A percentile compares a stretch with the other conserved stretches of the same genome.
Conservation (phyloP, 2,113 vertebrate species). For the mouse (Mus musculus) region GRCm39 chr7:71850501-71851000, state of each 20-base stretch:
- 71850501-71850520: constrained; percentile 52
- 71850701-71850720: not conserved
- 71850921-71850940: not conserved
- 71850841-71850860: not conserved
- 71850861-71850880: not conserved
- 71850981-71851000: not conserved
- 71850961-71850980: not conserved
- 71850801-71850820: not conserved
- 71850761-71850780: not conserved
- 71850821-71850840: not conserved
- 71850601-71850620: not conserved
- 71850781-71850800: not conserved
- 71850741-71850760: not conserved
- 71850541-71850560: constrained; percentile 33
- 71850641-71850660: not conserved
- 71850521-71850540: constrained; percentile 34
- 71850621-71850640: not conserved
- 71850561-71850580: constrained; percentile 6
- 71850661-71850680: not conserved
- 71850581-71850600: not conserved
- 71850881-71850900: not conserved
- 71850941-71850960: not conserved
- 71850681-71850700: not conserved
- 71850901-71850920: not conserved
- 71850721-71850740: not conserved